A percentile compares a stretch with the other conserved stretches of the same genome.
Evolutionary conservation across 2,797 vertebrate genomes (phyloP).

Genomic region (Geotrypetes seraphini): DNA sequence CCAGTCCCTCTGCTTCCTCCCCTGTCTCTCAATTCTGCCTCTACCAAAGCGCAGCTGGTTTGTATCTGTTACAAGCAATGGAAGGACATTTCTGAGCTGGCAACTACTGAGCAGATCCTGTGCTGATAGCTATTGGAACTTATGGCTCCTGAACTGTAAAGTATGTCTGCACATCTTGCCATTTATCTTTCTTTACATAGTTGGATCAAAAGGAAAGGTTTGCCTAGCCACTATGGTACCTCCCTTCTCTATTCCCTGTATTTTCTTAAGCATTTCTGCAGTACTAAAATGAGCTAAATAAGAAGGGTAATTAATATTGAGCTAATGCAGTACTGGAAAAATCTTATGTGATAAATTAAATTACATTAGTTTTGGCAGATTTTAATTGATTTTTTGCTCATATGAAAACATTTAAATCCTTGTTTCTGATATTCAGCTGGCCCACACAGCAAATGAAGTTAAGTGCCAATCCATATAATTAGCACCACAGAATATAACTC

Average conservation of each 20-base stretch:
- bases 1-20: conserved; percentile 24
- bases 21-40: conserved; percentile 11
- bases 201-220: conserved; percentile 33
- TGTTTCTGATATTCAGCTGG: neutral
- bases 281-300: conserved; percentile 11
- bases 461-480: too few species aligned
- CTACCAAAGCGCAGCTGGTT: conserved; percentile 45
- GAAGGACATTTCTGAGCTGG: conserved; percentile 46
- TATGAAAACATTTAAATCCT: neutral
- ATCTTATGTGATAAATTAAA: neutral
- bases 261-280: conserved; percentile 21
- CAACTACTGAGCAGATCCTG: conserved; percentile 43
- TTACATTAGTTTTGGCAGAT: neutral
- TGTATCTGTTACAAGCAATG: conserved; percentile 40
- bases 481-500: too few species aligned
- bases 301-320: neutral
- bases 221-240: conserved; percentile 28
- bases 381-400: neutral
- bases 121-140: conserved; percentile 43
- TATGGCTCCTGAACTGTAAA: conserved; percentile 34
- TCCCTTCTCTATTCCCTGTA: neutral
- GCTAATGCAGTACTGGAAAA: neutral
- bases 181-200: conserved; percentile 43
- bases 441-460: too few species aligned
- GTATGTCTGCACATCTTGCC: conserved; percentile 34